A percentile compares a stretch with the other conserved stretches of the same genome.
Conservation (phyloP, 2,797 vertebrate genomes). For the Danio tinwini region DNA sequence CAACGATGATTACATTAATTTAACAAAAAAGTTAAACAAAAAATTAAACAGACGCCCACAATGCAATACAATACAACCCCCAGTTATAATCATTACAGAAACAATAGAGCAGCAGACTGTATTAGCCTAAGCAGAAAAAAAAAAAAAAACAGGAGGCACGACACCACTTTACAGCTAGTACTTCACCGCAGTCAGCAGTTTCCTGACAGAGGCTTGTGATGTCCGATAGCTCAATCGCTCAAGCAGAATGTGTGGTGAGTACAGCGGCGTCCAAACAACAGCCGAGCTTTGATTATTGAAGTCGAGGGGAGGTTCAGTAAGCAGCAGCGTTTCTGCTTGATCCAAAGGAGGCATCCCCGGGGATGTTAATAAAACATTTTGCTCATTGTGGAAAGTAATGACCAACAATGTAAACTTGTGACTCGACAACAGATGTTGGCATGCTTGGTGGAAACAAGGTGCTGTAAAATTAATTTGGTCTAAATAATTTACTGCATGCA, state of each 20-base stretch:
- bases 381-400: conserved; percentile 87
- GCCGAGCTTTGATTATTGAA: conserved; percentile 79
- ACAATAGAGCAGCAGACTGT: conserved; percentile 71
- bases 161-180: conserved; percentile 70
- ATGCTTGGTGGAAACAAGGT: conserved; percentile 81
- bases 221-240: conserved; percentile 79
- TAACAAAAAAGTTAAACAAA: too few relatives aligned
- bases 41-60: too few relatives aligned
- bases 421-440: conserved; percentile 87
- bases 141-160: conserved; percentile 67
- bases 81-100: conserved; percentile 58
- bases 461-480: conserved; percentile 84
- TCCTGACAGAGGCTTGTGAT: conserved; percentile 71
- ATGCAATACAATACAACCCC: background rate
- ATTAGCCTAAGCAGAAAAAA: conserved; percentile 66
- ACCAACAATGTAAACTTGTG: conserved; percentile 83
- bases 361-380: conserved; percentile 88
- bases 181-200: conserved; percentile 79
- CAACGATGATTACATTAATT: too few relatives aligned
- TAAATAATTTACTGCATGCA: conserved; percentile 88
- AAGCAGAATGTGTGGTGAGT: conserved; percentile 63
- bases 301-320: conserved; percentile 83
- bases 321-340: conserved; percentile 79
- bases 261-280: conserved; percentile 69
- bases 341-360: conserved; percentile 75